Conservation (phyloP, 2,888 invertebrate genomes). For the Invenusta paracnida region DNA sequence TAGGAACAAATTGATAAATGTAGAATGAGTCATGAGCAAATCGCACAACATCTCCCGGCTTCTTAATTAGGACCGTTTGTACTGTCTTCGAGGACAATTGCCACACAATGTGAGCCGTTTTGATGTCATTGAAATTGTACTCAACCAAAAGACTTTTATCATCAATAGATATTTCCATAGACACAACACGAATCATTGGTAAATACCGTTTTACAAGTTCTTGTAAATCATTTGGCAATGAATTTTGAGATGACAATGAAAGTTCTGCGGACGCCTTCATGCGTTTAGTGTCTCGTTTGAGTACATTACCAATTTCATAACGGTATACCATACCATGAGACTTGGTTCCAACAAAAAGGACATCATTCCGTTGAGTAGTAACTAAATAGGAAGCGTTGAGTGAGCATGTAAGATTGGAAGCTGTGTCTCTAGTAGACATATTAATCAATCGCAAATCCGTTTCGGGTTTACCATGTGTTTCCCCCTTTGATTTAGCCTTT, state of each 20-base stretch:
- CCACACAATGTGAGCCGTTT: slow-evolving; percentile 16
- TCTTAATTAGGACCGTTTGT: not conserved
- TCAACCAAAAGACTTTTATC: slow-evolving; percentile 41
- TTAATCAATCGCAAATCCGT: slow-evolving; percentile 38
- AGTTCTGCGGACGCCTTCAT: slow-evolving; percentile 40
- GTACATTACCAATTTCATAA: slow-evolving; percentile 42
- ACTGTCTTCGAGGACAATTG: slow-evolving; percentile 30
- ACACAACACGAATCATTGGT: slow-evolving; percentile 26
- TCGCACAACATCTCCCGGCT: not conserved
- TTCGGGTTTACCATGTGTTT: slow-evolving; percentile 8
- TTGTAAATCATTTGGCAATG: slow-evolving; percentile 3
- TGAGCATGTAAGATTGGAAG: slow-evolving; percentile 16
- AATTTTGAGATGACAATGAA: slow-evolving; percentile 1
- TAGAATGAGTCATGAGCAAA: slow-evolving; percentile 37
- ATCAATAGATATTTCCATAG: slow-evolving; percentile 38
- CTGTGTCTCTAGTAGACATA: slow-evolving; percentile 27
- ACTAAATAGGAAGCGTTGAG: slow-evolving; percentile 30
- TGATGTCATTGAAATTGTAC: slow-evolving; percentile 41
- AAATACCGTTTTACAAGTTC: slow-evolving; percentile 28
- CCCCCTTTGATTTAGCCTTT: slow-evolving; percentile 33
- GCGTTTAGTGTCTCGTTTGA: slow-evolving; percentile 38
- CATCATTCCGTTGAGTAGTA: slow-evolving; percentile 36
- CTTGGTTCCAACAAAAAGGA: slow-evolving; percentile 41
- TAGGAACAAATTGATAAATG: slow-evolving; percentile 38
- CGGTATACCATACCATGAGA: slow-evolving; percentile 36